Evolutionary conservation across 2,113 vertebrate genomes (phyloP).

Genomic region (Neolamprologus devosi): DNA sequence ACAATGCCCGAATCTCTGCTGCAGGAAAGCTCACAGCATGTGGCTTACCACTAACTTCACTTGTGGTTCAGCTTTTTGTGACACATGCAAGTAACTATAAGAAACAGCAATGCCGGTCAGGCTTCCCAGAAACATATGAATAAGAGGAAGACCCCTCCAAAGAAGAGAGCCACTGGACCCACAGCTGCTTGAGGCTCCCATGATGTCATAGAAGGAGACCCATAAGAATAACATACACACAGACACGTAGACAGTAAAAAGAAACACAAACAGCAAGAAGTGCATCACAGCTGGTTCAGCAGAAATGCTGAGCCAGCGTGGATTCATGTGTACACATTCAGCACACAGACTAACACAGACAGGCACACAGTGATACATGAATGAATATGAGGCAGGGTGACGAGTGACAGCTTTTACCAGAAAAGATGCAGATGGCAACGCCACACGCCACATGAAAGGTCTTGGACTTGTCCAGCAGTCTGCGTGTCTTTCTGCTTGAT

Average conservation of each 20-base stretch:
- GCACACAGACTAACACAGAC: background rate
- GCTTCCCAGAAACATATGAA: background rate
- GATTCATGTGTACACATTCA: background rate
- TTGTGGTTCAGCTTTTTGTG: background rate
- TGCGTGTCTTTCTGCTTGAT: constrained; percentile 81
- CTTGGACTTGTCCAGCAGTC: constrained; percentile 87
- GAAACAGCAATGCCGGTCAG: background rate
- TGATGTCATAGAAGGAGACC: constrained; percentile 35
- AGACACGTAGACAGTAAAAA: background rate
- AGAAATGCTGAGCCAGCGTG: constrained; percentile 31
- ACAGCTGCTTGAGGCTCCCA: constrained; percentile 14
- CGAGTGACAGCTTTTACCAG: constrained; percentile 70
- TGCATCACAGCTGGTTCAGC: constrained; percentile 17
- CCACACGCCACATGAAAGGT: constrained; percentile 87
- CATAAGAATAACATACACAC: background rate
- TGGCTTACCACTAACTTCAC: background rate
- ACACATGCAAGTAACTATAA: background rate
- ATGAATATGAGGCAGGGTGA: background rate
- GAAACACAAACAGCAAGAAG: constrained; percentile 14
- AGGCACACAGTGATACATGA: background rate
- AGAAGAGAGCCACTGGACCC: background rate
- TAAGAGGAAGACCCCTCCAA: background rate
- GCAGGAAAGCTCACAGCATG: background rate
- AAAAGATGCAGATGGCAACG: constrained; percentile 84
- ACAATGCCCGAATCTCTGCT: background rate